A percentile compares a stretch with the other conserved stretches of the same genome.
phyloP scores from a whole-genome alignment of 2,888 invertebrate species.

The Lycaena phlaeas region DNA sequence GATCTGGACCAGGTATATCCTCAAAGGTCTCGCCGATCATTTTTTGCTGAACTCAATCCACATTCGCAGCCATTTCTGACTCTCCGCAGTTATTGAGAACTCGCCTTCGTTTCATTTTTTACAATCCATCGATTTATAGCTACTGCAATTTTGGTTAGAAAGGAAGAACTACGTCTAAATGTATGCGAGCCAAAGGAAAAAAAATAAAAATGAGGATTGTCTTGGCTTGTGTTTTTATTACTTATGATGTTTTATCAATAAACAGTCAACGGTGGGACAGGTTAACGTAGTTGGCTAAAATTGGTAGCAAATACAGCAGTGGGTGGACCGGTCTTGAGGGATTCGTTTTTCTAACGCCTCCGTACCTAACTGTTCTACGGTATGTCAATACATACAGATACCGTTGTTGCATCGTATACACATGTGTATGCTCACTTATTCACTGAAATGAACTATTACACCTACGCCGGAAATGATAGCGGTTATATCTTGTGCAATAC shows the following conservation, averaged over 20 bases:
- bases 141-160: too few species aligned
- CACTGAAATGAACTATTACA: not conserved
- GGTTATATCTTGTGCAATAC: too few species aligned
- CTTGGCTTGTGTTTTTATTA: too few species aligned
- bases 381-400: constrained; percentile 14
- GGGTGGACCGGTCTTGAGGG: constrained; percentile 56
- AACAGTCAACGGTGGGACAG: constrained; percentile 24
- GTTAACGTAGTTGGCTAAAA: constrained; percentile 30
- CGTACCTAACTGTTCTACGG: constrained; percentile 46
- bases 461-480: not conserved
- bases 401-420: constrained; percentile 11
- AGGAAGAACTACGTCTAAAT: too few species aligned
- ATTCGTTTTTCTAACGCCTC: constrained; percentile 56
- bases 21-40: constrained; percentile 12
- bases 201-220: too few species aligned
- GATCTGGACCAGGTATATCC: constrained; percentile 16
- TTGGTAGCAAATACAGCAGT: constrained; percentile 32
- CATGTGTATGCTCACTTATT: constrained; percentile 3
- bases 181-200: too few species aligned
- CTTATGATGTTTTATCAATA: constrained; percentile 14
- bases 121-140: constrained; percentile 9
- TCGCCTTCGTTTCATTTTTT: constrained; percentile 2
- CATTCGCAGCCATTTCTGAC: not conserved
- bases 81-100: not conserved
- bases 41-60: constrained; percentile 2